Base-by-base conservation (phyloP, 2,888 invertebrate species). In the Pachymerium ferrugineum region DNA sequence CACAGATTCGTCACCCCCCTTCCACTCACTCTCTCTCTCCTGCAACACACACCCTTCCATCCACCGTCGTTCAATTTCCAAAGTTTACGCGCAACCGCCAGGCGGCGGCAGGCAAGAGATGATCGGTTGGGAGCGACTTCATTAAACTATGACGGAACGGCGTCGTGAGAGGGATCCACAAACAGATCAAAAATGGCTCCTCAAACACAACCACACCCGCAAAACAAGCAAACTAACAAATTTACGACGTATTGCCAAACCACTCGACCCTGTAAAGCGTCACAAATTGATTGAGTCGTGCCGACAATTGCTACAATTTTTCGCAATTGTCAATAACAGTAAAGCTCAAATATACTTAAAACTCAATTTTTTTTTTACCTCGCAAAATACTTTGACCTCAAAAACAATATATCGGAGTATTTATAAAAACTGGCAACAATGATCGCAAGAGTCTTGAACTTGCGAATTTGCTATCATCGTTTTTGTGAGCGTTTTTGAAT, bases 31-130 rank as follows among this genome's bases (percentile, higher is more conserved):
- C 29, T 4, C 35, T 35, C 35, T 35, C 14, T 35, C 35, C 14
- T 35, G 10, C 14, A 10, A 8, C 35, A 14, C 31, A 14, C 14
- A n/a, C 16, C 1, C 1, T 30, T 12, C 30, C 31, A 31, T 16
- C 19, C 1, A 29, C 69, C 30, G 62, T 62, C 62, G 62, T 62
- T 62, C 62, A 62, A 62, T 62, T 62, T 62, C 62, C 62, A 62
- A 62, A 62, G 62, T 62, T 62, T 62, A 62, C 62, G 62, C 62
- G 62, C 62, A 62, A 62, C 62, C 62, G 62, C 62, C 62, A 62
- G 62, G 62, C 62, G 62, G 62, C 62, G 62, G 62, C 62, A 62
- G 28, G 12, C 62, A n/a, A 62, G 62, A 62, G 62, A 62, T 62
- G 62, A 62, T 62, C 62, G 62, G 62, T n/a, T 25, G 62, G 62